Evolutionary conservation across 2,888 invertebrate genomes (phyloP), one percentile per base, ranked within the genome.

Genomic region (Lepidocyrtoides sp.): DNA sequence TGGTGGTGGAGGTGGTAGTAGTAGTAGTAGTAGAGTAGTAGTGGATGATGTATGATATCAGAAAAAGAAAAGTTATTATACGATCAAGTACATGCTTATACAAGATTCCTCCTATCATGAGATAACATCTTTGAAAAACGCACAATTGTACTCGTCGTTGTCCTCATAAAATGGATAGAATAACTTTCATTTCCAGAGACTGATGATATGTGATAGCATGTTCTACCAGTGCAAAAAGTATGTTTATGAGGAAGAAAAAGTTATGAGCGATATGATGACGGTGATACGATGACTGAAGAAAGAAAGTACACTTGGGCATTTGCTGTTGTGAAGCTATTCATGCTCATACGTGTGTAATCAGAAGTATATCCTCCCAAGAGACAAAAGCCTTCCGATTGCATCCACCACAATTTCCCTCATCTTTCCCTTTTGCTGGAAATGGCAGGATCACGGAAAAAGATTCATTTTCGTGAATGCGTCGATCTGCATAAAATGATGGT

Each of bases 331-430:
- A 14, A 82, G 72, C 54, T 54, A 83, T 63, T 89, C 82, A 75
- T 83, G 89, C 60, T 89, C 89, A 83, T 83, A 89, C 75, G 82
- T 89, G 89, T 89, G 83, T 83, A 89, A 89, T 89, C 89, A 89
- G 82, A 26, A 82, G 89, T 72, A 83, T 48, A 60, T 89, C 75
- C 89, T 89, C 90, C 77, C 84, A 66, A 85, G 90, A 84, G 90
- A 90, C 90, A 90, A 90, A 90, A 77, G 69, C 84, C 69, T 84
- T 90, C 90, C 90, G 79, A 90, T 84, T 90, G 77, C 84, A 90
- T 90, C 84, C 77, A 84, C 90, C 72, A 51, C 84, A 84, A 90
- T 90, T 90, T 85, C 84, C 90, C 79, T 77, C 63, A 79, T 87
- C 75, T 87, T 79, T 79, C 23, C 84, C 29, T 60, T 86, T 60